phyloP scores from a whole-genome alignment of 2,797 vertebrate species.

The Pseudochirops cupreus region DNA sequence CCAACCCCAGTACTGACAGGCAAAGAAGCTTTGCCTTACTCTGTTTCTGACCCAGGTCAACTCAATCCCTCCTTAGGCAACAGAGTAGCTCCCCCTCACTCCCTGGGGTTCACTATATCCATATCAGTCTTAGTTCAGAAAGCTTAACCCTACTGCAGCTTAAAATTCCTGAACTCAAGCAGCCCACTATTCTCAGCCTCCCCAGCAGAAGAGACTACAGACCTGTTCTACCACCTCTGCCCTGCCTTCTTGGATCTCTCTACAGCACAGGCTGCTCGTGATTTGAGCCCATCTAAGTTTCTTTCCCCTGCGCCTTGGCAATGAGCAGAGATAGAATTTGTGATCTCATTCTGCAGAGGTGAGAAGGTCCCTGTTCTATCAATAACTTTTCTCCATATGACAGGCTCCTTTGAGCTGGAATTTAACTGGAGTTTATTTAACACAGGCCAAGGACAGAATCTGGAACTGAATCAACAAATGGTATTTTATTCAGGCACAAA shows the following conservation, averaged over 20 bases:
- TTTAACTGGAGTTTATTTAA: constrained; percentile 57
- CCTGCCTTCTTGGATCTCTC: not conserved
- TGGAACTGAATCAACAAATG: constrained; percentile 40
- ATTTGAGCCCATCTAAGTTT: not conserved
- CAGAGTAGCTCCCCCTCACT: not conserved
- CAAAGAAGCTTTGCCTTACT: not conserved
- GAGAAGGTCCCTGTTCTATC: not conserved
- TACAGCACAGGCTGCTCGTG: not conserved
- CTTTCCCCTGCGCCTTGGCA: not conserved
- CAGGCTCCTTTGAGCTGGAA: constrained; percentile 21
- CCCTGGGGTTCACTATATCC: not conserved
- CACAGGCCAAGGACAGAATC: not conserved
- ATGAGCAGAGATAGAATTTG: constrained; percentile 1
- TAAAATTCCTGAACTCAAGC: not conserved
- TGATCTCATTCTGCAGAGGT: not conserved
- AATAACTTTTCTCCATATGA: constrained; percentile 23
- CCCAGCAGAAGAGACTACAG: not conserved
- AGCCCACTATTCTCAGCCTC: not conserved
- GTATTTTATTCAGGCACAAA: constrained; percentile 20
- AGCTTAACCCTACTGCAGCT: not conserved
- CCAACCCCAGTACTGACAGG: not conserved
- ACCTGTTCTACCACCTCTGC: not conserved
- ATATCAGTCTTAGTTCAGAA: not conserved
- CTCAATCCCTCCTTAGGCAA: not conserved
- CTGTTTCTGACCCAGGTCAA: not conserved